phyloP scores from a whole-genome alignment of 1,140 invertebrate genomes.

The Pomacea maculata region DNA sequence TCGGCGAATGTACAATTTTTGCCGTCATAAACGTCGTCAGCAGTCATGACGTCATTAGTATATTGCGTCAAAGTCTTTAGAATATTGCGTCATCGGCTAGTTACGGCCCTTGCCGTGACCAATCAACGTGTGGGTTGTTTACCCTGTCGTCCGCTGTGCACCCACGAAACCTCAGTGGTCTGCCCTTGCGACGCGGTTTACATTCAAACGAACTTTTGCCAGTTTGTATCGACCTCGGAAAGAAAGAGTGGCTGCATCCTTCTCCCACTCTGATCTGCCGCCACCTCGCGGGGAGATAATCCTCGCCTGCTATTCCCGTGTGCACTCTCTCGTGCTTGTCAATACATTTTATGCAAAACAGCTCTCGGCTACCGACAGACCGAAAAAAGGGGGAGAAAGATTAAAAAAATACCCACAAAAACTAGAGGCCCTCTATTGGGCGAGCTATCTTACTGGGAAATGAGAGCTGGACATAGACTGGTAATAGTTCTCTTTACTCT shows the following conservation, averaged over 20 bases:
- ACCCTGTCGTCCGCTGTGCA: too few species aligned
- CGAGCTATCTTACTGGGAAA: neutral
- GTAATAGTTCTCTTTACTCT: too few species aligned
- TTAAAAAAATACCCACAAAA: neutral
- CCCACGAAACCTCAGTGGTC: too few species aligned
- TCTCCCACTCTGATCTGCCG: slow-evolving; percentile 19
- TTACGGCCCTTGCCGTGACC: too few species aligned
- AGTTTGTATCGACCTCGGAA: slow-evolving; percentile 12
- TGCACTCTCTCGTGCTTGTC: slow-evolving; percentile 19
- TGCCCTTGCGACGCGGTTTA: too few species aligned
- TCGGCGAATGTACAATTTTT: too few species aligned
- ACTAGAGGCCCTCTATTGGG: neutral
- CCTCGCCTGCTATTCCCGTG: slow-evolving; percentile 17
- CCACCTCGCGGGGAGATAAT: slow-evolving; percentile 19
- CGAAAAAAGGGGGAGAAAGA: slow-evolving; percentile 1
- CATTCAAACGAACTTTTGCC: slow-evolving; percentile 1
- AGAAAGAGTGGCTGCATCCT: slow-evolving; percentile 12
- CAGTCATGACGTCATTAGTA: too few species aligned
- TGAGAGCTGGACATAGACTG: too few species aligned
- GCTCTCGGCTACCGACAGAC: neutral
- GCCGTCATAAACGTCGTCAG: too few species aligned
- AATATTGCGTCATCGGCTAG: too few species aligned
- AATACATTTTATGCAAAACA: slow-evolving; percentile 22
- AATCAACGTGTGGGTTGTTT: too few species aligned
- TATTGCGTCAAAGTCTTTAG: too few species aligned